phyloP scores from a whole-genome alignment of 2,888 invertebrate species.

The Orchestes rusci region DNA sequence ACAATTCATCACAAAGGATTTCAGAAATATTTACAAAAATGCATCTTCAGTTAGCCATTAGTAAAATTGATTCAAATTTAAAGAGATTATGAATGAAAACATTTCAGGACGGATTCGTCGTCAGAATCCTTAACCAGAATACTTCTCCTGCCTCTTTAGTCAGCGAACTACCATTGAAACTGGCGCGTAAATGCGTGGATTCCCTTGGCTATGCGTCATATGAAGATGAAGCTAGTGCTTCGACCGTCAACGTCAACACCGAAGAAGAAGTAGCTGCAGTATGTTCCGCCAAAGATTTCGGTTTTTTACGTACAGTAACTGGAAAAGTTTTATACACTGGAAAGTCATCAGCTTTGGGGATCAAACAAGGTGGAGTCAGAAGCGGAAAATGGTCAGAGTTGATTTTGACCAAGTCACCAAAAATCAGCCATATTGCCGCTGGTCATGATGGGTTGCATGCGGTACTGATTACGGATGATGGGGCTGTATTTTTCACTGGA shows the following conservation, averaged over 20 bases:
- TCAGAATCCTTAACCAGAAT: constrained; percentile 61
- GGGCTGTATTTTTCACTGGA: constrained; percentile 78
- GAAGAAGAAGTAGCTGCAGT: constrained; percentile 77
- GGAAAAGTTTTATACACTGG: constrained; percentile 88
- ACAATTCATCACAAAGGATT: no score
- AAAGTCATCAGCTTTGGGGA: constrained; percentile 77
- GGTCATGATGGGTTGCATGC: constrained; percentile 94
- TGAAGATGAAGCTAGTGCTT: constrained; percentile 54
- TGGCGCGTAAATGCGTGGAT: constrained; percentile 73
- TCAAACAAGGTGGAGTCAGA: constrained; percentile 56
- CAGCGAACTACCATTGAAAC: constrained; percentile 64
- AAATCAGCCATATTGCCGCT: constrained; percentile 70
- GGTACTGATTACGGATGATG: constrained; percentile 85
- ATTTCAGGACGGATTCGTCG: constrained; percentile 72
- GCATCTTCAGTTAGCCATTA: no score
- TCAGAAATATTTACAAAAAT: no score
- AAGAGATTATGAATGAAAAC: no score
- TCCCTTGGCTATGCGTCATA: constrained; percentile 65
- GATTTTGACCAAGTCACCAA: constrained; percentile 61
- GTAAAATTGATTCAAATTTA: no score
- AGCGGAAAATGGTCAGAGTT: constrained; percentile 57
- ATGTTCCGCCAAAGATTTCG: constrained; percentile 85
- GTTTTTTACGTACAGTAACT: constrained; percentile 70
- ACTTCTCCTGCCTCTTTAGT: constrained; percentile 51
- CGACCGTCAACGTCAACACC: constrained; percentile 38